Evolutionary conservation across 2,888 invertebrate genomes (phyloP), one percentile per base, ranked within the genome.

Genomic region (Drosophila dives): DNA sequence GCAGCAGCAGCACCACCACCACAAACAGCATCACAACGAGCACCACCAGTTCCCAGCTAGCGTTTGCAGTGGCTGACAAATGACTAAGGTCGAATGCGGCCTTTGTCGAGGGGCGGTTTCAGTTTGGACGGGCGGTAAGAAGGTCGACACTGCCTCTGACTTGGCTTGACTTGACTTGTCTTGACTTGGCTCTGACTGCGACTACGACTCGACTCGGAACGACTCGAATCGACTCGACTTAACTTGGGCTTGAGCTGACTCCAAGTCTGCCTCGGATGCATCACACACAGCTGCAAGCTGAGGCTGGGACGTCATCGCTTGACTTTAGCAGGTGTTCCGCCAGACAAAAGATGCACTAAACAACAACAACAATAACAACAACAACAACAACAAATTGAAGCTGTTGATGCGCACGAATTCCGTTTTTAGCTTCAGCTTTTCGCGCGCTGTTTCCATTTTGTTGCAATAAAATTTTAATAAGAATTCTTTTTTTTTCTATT

Each of bases 331-430:
- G 87, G 87, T 88, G 87, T 88, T 90, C 89, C 88, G 81, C 86
- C 78, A 80, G 80, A 77, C 77, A 74, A 81, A 81, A 81, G 82
- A 75, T 76, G 49, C 77, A 72, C 68, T 67, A 64, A 71, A 53
- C 54, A 65, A 23, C 71, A 71, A 53, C 45, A 65, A 23, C 71
- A 64, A 71, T 71, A 75, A 72, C 70, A 84, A 69, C 71, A 85
- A 36, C 61, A 75, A 72, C 83, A 77, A 66, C 75, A 79, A 75
- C 80, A 80, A 77, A 75, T 80, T 80, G 89, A 87, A 84, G 88
- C 81, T 87, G 88, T 78, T 75, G 86, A 90, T 84, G 86, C 84
- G 89, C 87, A 90, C 89, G 89, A 90, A 90, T 86, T 87, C 90
- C 86, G 89, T 84, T 87, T 87, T 86, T 89, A 89, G 87, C 80